A percentile compares a stretch with the other conserved stretches of the same genome.
Evolutionary conservation across 2,113 vertebrate species (phyloP).

Genomic region (Antechinus flavipes): DNA sequence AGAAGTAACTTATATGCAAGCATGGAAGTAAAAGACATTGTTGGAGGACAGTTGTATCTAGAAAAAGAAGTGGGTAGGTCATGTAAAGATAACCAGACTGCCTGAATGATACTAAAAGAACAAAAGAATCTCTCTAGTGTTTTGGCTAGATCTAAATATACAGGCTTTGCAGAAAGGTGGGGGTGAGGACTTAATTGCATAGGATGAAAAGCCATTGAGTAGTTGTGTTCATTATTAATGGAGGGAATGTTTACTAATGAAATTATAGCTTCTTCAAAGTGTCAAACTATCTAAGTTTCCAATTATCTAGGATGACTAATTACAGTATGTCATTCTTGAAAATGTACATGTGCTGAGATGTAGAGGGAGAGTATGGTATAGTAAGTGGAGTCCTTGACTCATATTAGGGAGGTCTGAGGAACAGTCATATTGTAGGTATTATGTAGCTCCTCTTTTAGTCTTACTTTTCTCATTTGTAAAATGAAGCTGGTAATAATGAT

Average conservation of each 20-base stretch:
- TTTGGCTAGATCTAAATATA: neutral
- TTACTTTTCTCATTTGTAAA: neutral
- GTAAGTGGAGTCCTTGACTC: neutral
- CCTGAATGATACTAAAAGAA: neutral
- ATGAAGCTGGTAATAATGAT: neutral
- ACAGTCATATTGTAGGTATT: neutral
- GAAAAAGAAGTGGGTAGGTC: neutral
- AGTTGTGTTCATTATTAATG: neutral
- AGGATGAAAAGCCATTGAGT: neutral
- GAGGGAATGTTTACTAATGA: neutral
- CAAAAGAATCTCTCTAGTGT: neutral
- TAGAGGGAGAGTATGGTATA: neutral
- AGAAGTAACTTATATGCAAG: neutral
- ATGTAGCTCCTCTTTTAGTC: neutral
- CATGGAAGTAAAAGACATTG: neutral
- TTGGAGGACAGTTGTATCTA: neutral
- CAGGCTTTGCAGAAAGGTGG: neutral
- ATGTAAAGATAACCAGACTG: neutral
- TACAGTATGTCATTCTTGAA: neutral
- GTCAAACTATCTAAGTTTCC: neutral
- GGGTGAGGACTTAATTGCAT: neutral
- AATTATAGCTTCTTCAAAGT: neutral
- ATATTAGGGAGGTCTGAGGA: neutral
- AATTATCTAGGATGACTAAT: neutral
- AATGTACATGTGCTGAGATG: neutral